These are phyloP conservation scores for Oopsacas minuta DNA, from an alignment of 37 sponge, comb jelly and placozoan genomes.

Conservation along the genomic window DNA sequence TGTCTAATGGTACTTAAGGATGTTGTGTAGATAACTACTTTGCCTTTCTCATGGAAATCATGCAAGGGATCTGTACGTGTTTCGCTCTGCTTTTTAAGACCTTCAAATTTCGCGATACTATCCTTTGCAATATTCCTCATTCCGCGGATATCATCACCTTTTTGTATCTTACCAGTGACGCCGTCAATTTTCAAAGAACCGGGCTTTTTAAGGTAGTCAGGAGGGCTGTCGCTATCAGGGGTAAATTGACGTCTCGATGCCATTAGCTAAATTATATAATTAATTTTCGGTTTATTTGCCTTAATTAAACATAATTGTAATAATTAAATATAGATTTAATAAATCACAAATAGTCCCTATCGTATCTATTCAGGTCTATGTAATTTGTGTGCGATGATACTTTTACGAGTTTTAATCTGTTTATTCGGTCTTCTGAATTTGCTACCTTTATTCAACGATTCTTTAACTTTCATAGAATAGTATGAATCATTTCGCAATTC, in stretches of 20 bases:
- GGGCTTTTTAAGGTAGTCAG: not conserved
- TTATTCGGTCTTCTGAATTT: not conserved
- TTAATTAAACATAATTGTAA: not conserved
- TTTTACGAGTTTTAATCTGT: not conserved
- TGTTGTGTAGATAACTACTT: constrained; percentile 55
- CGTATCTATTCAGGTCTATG: not conserved
- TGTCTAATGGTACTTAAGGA: constrained; percentile 47
- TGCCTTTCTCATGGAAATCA: constrained; percentile 34
- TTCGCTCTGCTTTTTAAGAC: not conserved
- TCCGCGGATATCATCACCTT: not conserved
- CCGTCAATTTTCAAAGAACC: not conserved
- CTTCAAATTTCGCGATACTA: constrained; percentile 3
- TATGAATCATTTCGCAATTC: not conserved
- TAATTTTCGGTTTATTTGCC: not conserved
- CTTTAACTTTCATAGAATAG: not conserved
- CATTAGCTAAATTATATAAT: not conserved
- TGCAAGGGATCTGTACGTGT: not conserved
- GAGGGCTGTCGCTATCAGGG: not conserved
- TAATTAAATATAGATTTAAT: not conserved
- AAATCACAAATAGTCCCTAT: not conserved
- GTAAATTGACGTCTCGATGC: not conserved
- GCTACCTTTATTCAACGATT: not conserved
- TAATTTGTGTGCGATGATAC: not conserved
- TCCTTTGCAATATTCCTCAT: not conserved
- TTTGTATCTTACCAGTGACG: not conserved